Conservation (phyloP, 2,797 vertebrate genomes). For the Sus cebifrons region DNA sequence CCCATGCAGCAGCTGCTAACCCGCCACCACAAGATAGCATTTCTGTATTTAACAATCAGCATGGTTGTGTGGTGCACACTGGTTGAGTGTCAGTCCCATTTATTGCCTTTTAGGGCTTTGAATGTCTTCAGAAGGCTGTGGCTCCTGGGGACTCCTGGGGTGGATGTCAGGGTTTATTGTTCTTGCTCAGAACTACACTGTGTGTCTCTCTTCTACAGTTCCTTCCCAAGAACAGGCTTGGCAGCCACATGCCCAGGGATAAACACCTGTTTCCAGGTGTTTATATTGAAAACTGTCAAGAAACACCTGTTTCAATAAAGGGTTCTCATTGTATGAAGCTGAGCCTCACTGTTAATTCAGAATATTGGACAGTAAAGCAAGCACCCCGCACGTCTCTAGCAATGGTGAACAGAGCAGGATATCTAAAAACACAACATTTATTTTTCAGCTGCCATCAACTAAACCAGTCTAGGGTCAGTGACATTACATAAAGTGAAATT, state of each 20-base stretch:
- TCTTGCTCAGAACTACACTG: not conserved
- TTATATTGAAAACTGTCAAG: not conserved
- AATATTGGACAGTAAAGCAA: not conserved
- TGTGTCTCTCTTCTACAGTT: not conserved
- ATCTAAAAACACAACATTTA: not conserved
- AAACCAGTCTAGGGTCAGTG: not conserved
- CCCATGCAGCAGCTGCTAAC: not conserved
- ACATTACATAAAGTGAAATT: not conserved
- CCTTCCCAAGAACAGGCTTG: not conserved
- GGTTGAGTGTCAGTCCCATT: not conserved
- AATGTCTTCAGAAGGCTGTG: not conserved
- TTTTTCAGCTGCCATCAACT: not conserved
- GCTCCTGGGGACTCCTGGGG: not conserved
- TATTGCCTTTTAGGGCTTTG: not conserved
- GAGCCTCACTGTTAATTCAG: not conserved
- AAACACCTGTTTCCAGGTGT: not conserved
- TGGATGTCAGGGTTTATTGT: not conserved
- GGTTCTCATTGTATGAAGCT: not conserved
- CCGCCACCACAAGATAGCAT: rapidly evolving
- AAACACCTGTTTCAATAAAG: not conserved
- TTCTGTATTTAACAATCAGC: not conserved
- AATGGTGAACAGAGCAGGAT: not conserved
- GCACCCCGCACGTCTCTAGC: not conserved
- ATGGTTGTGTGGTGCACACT: not conserved
- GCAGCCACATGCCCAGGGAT: too few relatives aligned